These are phyloP conservation scores for Antrozous pallidus DNA, from an alignment of 2,797 vertebrate genomes.

Conservation along the genomic window DNA sequence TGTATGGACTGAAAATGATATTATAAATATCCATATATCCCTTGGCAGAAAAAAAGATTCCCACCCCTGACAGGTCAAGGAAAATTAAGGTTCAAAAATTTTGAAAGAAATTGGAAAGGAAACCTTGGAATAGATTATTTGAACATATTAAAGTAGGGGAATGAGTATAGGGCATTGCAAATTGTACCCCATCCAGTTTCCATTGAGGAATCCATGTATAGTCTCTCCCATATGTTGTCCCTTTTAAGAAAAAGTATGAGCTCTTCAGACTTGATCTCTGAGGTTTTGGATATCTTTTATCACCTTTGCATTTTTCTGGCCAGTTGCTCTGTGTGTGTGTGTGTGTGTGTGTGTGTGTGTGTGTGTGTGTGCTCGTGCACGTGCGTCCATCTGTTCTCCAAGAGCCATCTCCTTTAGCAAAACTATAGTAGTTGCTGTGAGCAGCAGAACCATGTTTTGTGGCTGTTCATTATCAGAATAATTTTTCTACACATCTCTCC, in stretches of 20 bases:
- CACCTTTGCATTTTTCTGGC: not conserved
- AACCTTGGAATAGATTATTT: not conserved
- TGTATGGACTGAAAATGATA: too few species aligned
- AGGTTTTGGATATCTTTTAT: not conserved
- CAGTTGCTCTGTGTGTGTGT: not conserved
- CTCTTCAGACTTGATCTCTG: conserved; percentile 5
- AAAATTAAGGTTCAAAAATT: conserved; percentile 5
- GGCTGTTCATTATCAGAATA: conserved; percentile 5
- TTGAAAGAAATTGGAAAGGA: not conserved
- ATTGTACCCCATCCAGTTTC: not conserved
- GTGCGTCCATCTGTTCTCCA: not conserved
- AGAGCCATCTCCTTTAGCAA: not conserved
- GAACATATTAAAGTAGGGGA: not conserved
- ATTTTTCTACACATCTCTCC: not conserved
- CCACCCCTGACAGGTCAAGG: not conserved
- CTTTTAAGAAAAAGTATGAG: not conserved
- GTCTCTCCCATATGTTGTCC: not conserved
- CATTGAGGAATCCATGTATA: not conserved
- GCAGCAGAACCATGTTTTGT: not conserved
- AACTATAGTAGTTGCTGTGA: not conserved
- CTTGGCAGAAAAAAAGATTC: too few species aligned
- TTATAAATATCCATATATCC: too few species aligned
- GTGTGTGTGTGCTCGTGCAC: too few species aligned
- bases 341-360: too few species aligned
- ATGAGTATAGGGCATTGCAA: not conserved